Evolutionary conservation across 2,113 vertebrate genomes (phyloP), one percentile per base, ranked within the genome.

Genomic region (Lycaon pictus): DNA sequence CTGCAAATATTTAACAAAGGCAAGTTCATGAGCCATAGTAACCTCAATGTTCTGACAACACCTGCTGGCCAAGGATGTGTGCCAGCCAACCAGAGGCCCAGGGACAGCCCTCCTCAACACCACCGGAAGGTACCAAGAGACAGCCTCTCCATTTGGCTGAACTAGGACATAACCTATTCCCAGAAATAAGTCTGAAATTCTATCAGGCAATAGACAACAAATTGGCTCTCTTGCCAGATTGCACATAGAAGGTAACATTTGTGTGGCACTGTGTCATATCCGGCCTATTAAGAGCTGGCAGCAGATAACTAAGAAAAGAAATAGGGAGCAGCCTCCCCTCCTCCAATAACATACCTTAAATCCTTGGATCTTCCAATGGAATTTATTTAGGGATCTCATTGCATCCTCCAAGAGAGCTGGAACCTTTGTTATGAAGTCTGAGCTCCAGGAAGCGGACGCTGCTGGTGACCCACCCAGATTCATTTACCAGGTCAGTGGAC

Each of bases 1-100:
- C 88, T 95, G 89, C 29, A 81, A 71, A 94, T 88, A 88, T 87
- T 93, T 95, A 37, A 93, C 94, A 76, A 77, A 63, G 51, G 56
- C 32, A 58, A 88, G 95, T 37, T 85, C 90, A 37, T 16, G 80
- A 77, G 22, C 96, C 22, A 6, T 1, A 60, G 92, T 95, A 51
- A 95, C 90, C 74, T 88, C 15, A 0, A 1, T 12, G 67, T 27
- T 62, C 92, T 95, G 55, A 48, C 35, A 48, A 85, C 35, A 77
- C 25, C 65, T 53, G 62, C n/a, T 23, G 76, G 58, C 43, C 69
- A 1, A n/a, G 87, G 56, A 77, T 20, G 13, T 0, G 9, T 58
- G 92, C 92, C 96, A 58, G 27, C 76, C 69, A 74, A 76, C 19
- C 58, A 23, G 67, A 0, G 53, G 23, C 65, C 25, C 2, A 0